Base-by-base conservation (phyloP, 53 echinoderm and acorn worm genomes). In the Patiria pectinifera region DNA sequence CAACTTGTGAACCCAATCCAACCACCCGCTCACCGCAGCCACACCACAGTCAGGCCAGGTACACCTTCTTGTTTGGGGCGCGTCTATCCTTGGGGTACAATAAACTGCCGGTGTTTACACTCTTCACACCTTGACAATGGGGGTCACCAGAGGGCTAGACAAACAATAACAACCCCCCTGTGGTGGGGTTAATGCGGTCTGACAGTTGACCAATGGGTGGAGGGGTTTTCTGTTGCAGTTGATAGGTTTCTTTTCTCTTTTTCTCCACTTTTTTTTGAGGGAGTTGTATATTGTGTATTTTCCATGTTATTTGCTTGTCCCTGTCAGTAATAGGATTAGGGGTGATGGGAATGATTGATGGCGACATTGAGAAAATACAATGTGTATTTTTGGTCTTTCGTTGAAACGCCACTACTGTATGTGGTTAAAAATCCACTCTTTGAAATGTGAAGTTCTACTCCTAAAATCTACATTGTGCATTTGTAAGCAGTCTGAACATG, bases 91-190 rank as follows among this genome's bases (percentile, higher is more conserved):
- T 59, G 69, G 84, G 84, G 48, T 13, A 59, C 59, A 82, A 58
- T 24, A 53, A 82, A n/a, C 22, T 25, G 7, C 9, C 1, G 10
- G 53, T 83, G 70, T 90, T 90, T 90, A 63, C 69, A 16, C 47
- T 59, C 69, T 21, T 81, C 44, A 81, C 80, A 81, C 81, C 90
- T 90, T 90, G 90, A 90, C 90, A 90, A 90, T 80, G 81, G 47
- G 48, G 80, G 80, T 80, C n/a, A 60, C 81, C 81, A 7, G 62
- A 81, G 90, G 90, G 90, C 90, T 80, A 90, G 90, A 90, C 90
- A 90, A 90, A 90, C 90, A 89, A 89, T 59, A 76, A 78, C 89
- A 81, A 48, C 48, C 69, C 81, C 24, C 48, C 77, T 35, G 44
- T 60, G 49, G 49, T 80, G 80, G 45, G 90, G 90, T 80, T 80